Conservation (phyloP, 2,113 vertebrate species). For the Lutjanus erythropterus region DNA sequence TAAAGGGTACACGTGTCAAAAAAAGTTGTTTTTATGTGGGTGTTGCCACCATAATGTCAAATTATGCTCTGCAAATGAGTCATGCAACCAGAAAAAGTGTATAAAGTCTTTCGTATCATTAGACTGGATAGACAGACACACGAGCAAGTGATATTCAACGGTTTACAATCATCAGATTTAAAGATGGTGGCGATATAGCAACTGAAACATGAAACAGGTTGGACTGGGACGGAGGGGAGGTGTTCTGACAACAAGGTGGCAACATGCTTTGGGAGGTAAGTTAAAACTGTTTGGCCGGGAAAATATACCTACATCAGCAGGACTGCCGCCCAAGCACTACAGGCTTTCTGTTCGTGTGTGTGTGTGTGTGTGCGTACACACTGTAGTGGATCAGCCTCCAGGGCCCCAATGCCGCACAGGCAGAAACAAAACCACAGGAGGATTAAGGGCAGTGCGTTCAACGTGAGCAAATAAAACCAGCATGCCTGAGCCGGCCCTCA, state of each 20-base stretch:
- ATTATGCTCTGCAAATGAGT: neutral
- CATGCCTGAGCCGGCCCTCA: conserved; percentile 51
- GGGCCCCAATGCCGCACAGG: conserved; percentile 57
- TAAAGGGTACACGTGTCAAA: neutral
- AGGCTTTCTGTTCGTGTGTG: conserved; percentile 13
- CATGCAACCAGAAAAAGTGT: neutral
- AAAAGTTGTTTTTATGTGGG: neutral
- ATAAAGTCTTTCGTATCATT: neutral
- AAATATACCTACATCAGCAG: conserved; percentile 49
- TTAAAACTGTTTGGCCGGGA: conserved; percentile 31
- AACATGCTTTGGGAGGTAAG: conserved; percentile 15
- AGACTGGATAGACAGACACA: neutral
- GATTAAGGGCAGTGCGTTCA: conserved; percentile 69
- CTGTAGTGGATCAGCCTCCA: conserved; percentile 48
- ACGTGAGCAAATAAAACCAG: conserved; percentile 65
- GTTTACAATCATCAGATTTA: neutral
- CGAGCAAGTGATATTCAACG: neutral
- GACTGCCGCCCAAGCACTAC: conserved; percentile 12
- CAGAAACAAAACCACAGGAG: conserved; percentile 67
- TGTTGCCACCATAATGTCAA: neutral
- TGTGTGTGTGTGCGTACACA: no score
- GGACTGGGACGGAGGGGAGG: neutral
- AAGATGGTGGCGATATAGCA: neutral
- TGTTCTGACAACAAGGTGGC: conserved; percentile 3
- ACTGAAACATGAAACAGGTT: neutral